Percentiles rank a stretch among this genome's conserved stretches.
phyloP scores from a whole-genome alignment of 2,888 invertebrate genomes.

The Lypha dubia region DNA sequence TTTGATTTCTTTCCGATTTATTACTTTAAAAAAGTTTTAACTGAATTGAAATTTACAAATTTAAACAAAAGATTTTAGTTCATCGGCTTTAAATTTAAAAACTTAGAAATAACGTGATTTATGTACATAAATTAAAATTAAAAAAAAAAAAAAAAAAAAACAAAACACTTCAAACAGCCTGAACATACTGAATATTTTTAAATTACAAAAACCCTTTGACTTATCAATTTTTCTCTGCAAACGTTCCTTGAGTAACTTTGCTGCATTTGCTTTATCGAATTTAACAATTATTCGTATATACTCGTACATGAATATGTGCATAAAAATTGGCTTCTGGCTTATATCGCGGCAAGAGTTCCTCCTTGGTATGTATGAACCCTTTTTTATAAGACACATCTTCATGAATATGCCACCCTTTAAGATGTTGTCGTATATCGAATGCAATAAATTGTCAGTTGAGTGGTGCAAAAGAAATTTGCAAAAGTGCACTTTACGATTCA shows the following conservation, averaged over 20 bases:
- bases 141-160: no score
- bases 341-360: slow-evolving; percentile 80
- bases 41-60: slow-evolving; percentile 18
- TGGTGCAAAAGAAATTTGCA: slow-evolving; percentile 79
- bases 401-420: slow-evolving; percentile 77
- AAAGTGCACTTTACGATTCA: slow-evolving; percentile 76
- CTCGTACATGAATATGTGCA: no score
- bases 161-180: neutral
- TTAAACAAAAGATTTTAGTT: slow-evolving; percentile 38
- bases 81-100: slow-evolving; percentile 1
- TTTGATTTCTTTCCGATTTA: slow-evolving; percentile 14
- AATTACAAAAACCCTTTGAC: slow-evolving; percentile 81
- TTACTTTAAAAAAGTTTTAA: neutral
- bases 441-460: slow-evolving; percentile 75
- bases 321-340: slow-evolving; percentile 79
- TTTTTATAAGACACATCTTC: slow-evolving; percentile 78
- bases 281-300: no score
- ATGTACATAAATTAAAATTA: neutral
- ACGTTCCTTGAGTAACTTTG: slow-evolving; percentile 74
- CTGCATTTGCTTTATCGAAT: slow-evolving; percentile 69
- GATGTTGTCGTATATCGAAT: slow-evolving; percentile 77
- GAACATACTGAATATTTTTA: slow-evolving; percentile 79
- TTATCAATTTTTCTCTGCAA: slow-evolving; percentile 79
- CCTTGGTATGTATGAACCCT: slow-evolving; percentile 78
- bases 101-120: slow-evolving; percentile 42